A percentile compares a stretch with the other conserved stretches of the same genome.
Conservation (phyloP, 2,797 vertebrate species). For the Chloroceryle inda region DNA sequence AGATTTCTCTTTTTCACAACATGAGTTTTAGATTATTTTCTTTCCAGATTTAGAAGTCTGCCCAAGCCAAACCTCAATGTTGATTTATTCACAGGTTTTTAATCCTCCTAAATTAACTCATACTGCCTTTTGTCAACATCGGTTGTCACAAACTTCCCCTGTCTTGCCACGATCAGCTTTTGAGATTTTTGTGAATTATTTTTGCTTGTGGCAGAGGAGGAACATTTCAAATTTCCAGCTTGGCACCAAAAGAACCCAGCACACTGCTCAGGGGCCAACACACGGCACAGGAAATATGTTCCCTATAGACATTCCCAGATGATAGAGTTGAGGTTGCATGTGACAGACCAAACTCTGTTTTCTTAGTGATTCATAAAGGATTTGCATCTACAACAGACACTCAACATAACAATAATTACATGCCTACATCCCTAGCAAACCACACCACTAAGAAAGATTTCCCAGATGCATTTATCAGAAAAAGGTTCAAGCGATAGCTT, state of each 20-base stretch:
- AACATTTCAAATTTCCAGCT: background rate
- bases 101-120: background rate
- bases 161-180: background rate
- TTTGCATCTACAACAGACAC: constrained; percentile 35
- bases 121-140: background rate
- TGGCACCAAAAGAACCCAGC: background rate
- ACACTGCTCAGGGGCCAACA: background rate
- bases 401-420: constrained; percentile 13
- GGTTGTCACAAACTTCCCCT: background rate
- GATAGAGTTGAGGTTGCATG: background rate
- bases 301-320: constrained; percentile 4
- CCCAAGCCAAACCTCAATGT: background rate
- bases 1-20: background rate
- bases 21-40: background rate
- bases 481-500: background rate
- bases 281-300: background rate
- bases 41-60: background rate
- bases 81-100: background rate
- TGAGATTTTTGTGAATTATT: background rate
- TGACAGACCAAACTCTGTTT: constrained; percentile 38
- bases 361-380: constrained; percentile 38
- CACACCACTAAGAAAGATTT: background rate
- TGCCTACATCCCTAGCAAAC: constrained; percentile 22
- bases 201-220: background rate
- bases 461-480: background rate